Percentiles rank a stretch among this genome's conserved stretches.
These are phyloP conservation scores for Asbolus verrucosus DNA, from an alignment of 1,140 invertebrate species.

Conservation along the genomic window DNA sequence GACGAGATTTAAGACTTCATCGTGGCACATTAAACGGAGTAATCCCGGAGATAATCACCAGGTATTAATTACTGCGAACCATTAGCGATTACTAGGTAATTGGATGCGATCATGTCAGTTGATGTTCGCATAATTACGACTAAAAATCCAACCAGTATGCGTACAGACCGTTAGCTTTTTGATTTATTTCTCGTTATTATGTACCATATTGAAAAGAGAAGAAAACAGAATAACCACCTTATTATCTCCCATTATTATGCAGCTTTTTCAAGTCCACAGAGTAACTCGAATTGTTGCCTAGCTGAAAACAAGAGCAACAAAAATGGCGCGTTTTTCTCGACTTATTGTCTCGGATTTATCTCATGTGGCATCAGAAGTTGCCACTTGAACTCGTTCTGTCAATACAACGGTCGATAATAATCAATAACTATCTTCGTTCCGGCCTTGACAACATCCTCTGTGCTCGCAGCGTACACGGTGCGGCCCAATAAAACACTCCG, in stretches of 20 bases:
- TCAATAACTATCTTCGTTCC: slow-evolving; percentile 3
- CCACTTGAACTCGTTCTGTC: slow-evolving; percentile 37
- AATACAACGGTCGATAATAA: slow-evolving; percentile 29
- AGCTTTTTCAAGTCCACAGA: slow-evolving; percentile 19
- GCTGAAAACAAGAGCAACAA: slow-evolving; percentile 24
- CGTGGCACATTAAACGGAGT: slow-evolving; percentile 6
- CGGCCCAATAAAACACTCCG: too few species aligned
- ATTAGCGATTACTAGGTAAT: slow-evolving; percentile 31
- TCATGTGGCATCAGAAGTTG: slow-evolving; percentile 30
- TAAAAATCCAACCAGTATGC: slow-evolving; percentile 21
- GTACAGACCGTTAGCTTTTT: slow-evolving; percentile 20
- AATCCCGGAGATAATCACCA: slow-evolving; percentile 16
- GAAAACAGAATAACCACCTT: slow-evolving; percentile 32
- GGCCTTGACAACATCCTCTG: too few species aligned
- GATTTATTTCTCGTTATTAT: slow-evolving; percentile 30
- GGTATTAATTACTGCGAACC: slow-evolving; percentile 27
- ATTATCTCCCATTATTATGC: slow-evolving; percentile 28
- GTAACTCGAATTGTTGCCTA: slow-evolving; percentile 18
- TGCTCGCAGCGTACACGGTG: too few species aligned
- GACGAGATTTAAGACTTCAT: too few species aligned
- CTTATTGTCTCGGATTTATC: too few species aligned
- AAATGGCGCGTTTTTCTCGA: too few species aligned
- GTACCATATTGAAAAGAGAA: slow-evolving; percentile 31
- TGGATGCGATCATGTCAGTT: slow-evolving; percentile 34
- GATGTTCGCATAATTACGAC: slow-evolving; percentile 23